phyloP scores from a whole-genome alignment of 2,113 vertebrate species.

The Mesoclemmys tuberculata region DNA sequence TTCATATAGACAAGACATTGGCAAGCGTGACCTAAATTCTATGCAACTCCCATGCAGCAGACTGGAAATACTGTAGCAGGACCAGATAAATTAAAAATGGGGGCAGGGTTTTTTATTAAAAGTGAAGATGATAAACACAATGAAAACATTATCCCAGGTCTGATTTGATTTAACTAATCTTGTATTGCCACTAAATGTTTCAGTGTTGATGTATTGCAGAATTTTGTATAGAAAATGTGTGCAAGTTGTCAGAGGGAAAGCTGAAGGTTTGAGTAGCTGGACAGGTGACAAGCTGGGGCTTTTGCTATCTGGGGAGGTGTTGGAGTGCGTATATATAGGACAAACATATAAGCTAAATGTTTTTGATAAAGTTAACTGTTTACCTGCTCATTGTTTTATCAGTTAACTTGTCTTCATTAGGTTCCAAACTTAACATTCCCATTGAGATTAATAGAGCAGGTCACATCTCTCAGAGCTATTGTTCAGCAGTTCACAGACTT shows the following conservation, averaged over 20 bases:
- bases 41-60: conserved; percentile 58
- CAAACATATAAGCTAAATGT: rapidly evolving
- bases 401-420: neutral
- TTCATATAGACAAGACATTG: conserved; percentile 30
- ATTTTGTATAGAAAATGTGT: neutral
- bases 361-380: no score
- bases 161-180: conserved; percentile 42
- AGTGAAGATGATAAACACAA: conserved; percentile 22
- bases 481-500: neutral
- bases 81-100: conserved; percentile 47
- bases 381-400: no score
- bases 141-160: conserved; percentile 6
- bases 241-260: neutral
- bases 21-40: conserved; percentile 71
- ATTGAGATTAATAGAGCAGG: neutral
- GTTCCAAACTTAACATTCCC: neutral
- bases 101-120: conserved; percentile 54
- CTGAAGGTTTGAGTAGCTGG: neutral
- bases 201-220: neutral
- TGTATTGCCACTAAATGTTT: neutral
- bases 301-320: neutral
- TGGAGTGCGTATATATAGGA: neutral
- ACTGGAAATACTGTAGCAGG: conserved; percentile 53
- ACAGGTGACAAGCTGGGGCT: neutral
- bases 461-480: neutral